phyloP scores from a whole-genome alignment of 1,140 invertebrate species.

The Drosophila novamexicana region DNA sequence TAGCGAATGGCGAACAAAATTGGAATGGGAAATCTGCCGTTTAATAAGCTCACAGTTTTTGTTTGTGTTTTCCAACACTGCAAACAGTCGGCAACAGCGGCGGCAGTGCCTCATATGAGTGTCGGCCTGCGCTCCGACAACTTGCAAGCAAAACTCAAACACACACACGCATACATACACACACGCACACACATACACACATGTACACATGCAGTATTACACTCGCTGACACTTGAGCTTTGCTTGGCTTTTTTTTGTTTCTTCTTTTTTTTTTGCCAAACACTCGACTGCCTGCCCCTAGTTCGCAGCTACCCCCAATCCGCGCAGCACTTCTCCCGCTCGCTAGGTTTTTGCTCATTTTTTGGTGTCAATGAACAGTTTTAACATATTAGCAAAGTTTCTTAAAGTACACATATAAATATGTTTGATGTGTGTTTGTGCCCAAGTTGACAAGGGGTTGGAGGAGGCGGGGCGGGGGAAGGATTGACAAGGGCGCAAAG shows the following conservation, averaged over 20 bases:
- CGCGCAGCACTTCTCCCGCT: conserved; percentile 9
- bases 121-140: conserved; percentile 12
- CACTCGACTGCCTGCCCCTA: conserved; percentile 25
- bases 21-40: conserved; percentile 50
- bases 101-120: conserved; percentile 56
- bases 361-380: conserved; percentile 83
- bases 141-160: conserved; percentile 61
- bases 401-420: conserved; percentile 79
- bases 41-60: conserved; percentile 81
- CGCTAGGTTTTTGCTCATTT: conserved; percentile 72
- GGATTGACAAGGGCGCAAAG: neutral
- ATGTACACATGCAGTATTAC: conserved; percentile 6
- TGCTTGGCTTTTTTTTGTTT: conserved; percentile 61
- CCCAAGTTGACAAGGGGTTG: conserved; percentile 12
- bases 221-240: conserved; percentile 49
- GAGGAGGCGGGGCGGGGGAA: neutral
- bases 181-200: conserved; percentile 4
- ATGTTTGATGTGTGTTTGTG: conserved; percentile 72
- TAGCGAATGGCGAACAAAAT: conserved; percentile 1
- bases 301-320: neutral
- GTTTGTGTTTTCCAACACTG: conserved; percentile 82
- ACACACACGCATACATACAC: conserved; percentile 22
- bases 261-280: conserved; percentile 31
- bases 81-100: conserved; percentile 49
- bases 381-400: conserved; percentile 83